Percentiles rank a stretch among this genome's conserved stretches.
Evolutionary conservation across 1,140 invertebrate species (phyloP).

Genomic region (Saccostrea glomerata): DNA sequence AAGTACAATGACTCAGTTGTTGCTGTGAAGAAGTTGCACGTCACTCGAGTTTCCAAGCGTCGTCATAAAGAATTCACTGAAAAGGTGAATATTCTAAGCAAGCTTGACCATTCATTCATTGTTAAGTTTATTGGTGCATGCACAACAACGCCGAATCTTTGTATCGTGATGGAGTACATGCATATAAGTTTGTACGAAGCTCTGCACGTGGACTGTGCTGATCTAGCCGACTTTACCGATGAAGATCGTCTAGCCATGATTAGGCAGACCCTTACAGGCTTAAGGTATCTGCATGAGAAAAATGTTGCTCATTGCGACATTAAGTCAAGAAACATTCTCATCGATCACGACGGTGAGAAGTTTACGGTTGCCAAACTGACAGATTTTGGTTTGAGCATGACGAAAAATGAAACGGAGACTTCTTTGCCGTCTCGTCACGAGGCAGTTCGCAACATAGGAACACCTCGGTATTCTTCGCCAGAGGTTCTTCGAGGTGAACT

Average conservation of each 20-base stretch:
- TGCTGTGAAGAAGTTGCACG: constrained; percentile 60
- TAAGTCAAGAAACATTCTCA: constrained; percentile 53
- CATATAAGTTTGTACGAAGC: constrained; percentile 60
- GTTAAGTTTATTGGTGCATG: constrained; percentile 63
- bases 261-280: constrained; percentile 34
- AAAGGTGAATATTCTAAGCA: constrained; percentile 55
- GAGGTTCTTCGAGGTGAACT: constrained; percentile 61
- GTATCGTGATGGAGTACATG: constrained; percentile 68
- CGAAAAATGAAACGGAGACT: constrained; percentile 53
- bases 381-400: constrained; percentile 64
- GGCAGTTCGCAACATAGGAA: constrained; percentile 52
- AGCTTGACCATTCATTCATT: constrained; percentile 60
- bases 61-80: constrained; percentile 50
- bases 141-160: constrained; percentile 53
- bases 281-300: constrained; percentile 50
- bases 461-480: constrained; percentile 62
- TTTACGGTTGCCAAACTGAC: constrained; percentile 56
- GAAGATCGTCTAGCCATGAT: constrained; percentile 52
- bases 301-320: constrained; percentile 58
- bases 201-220: constrained; percentile 49
- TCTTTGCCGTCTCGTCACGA: constrained; percentile 38
- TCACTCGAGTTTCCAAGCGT: constrained; percentile 52
- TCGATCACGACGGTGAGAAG: constrained; percentile 34
- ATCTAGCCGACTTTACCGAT: constrained; percentile 39
- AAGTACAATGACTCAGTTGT: constrained; percentile 57